These are phyloP conservation scores for Catajapyx aquilonaris DNA, from an alignment of 1,140 invertebrate genomes.

Conservation along the genomic window DNA sequence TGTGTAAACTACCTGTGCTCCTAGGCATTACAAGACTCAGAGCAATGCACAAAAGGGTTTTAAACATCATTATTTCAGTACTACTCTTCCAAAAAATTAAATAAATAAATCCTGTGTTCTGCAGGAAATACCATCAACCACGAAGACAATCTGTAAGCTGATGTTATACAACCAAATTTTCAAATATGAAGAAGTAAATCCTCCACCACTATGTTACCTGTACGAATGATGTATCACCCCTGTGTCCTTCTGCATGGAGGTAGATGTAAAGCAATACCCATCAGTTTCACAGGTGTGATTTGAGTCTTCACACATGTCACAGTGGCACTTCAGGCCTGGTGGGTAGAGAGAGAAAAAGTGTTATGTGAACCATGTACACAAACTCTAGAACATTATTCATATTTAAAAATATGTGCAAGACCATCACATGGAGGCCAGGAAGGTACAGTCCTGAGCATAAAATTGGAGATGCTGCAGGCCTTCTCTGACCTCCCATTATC, in stretches of 20 bases:
- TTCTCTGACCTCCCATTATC: too few species aligned
- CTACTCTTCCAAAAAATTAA: conserved; percentile 1
- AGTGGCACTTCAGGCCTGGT: conserved; percentile 48
- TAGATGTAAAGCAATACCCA: conserved; percentile 67
- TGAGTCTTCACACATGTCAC: conserved; percentile 48
- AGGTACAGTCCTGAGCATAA: too few species aligned
- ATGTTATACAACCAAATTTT: background rate
- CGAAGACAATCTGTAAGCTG: background rate
- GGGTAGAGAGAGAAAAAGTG: conserved; percentile 18
- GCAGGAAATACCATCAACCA: background rate
- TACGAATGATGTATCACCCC: conserved; percentile 39
- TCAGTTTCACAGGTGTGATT: conserved; percentile 71
- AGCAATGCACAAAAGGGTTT: background rate
- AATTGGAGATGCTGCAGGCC: too few species aligned
- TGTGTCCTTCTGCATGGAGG: conserved; percentile 32
- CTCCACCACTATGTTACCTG: conserved; percentile 32
- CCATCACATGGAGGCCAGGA: too few species aligned
- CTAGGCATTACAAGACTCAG: background rate
- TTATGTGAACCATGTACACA: too few species aligned
- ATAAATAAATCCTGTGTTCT: background rate
- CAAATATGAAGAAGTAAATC: conserved; percentile 3
- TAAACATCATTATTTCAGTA: background rate
- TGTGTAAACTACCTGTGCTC: too few species aligned
- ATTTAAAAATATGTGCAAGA: too few species aligned
- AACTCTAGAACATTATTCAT: too few species aligned